Conservation (phyloP, 2,888 invertebrate genomes). For the Anthoptus insignis region DNA sequence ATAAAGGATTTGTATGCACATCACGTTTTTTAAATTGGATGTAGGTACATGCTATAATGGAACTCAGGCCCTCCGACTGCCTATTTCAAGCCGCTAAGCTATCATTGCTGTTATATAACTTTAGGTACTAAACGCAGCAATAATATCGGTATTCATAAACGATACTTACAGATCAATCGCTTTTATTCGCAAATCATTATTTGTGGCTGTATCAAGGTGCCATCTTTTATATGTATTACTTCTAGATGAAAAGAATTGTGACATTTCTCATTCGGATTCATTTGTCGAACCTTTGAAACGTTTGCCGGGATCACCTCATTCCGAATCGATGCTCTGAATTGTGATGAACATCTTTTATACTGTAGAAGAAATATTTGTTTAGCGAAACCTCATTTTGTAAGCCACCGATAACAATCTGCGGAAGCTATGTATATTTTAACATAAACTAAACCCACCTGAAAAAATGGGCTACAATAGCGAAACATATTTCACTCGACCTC, state of each 20-base stretch:
- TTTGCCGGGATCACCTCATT: not conserved
- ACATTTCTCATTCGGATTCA: not conserved
- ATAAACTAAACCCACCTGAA: conserved; percentile 1
- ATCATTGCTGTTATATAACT: too few species aligned
- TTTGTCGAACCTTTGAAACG: not conserved
- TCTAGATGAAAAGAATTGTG: not conserved
- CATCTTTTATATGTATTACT: not conserved
- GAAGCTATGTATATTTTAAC: conserved; percentile 15
- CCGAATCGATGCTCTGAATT: conserved; percentile 1
- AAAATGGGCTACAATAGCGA: conserved; percentile 3
- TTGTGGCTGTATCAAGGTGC: too few species aligned
- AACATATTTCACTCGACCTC: conserved; percentile 5
- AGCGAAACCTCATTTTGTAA: not conserved
- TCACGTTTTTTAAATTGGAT: too few species aligned
- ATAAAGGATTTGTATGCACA: too few species aligned
- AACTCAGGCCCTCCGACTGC: too few species aligned
- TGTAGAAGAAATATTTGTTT: conserved; percentile 5
- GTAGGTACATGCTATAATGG: too few species aligned
- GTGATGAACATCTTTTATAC: conserved; percentile 8
- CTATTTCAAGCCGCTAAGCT: too few species aligned
- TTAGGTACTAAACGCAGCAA: too few species aligned
- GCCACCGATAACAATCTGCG: conserved; percentile 2
- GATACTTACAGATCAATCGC: too few species aligned
- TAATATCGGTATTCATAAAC: too few species aligned
- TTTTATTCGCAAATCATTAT: too few species aligned